phyloP scores from a whole-genome alignment of 2,888 invertebrate genomes.

The Bimastos eiseni region DNA sequence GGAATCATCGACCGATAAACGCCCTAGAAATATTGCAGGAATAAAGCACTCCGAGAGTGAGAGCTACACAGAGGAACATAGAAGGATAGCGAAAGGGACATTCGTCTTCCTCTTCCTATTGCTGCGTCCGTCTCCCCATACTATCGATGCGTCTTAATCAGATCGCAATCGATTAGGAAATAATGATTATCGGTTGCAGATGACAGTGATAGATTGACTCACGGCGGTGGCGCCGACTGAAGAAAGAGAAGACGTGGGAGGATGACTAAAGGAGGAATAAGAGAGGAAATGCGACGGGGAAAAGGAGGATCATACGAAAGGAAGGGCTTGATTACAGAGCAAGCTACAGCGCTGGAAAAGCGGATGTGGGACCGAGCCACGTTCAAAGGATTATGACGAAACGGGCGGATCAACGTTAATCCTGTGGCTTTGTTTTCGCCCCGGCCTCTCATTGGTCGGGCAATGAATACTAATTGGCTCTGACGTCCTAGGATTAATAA shows the following conservation, averaged over 20 bases:
- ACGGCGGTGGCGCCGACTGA: no score
- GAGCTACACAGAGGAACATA: no score
- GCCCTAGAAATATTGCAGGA: background rate
- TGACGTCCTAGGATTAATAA: constrained; percentile 13
- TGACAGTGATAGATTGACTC: constrained; percentile 13
- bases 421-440: background rate
- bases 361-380: background rate
- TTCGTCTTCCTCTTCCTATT: background rate
- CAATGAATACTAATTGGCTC: background rate
- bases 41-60: no score
- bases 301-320: background rate
- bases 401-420: constrained; percentile 1
- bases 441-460: background rate
- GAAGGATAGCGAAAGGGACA: background rate
- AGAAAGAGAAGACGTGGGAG: no score
- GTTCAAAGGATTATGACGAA: background rate
- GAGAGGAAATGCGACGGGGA: background rate
- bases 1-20: background rate
- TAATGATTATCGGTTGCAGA: constrained; percentile 21
- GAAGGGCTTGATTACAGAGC: background rate
- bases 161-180: constrained; percentile 8
- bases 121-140: background rate
- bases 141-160: constrained; percentile 21
- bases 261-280: no score
- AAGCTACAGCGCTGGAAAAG: background rate